Base-by-base conservation (phyloP, 2,113 vertebrate genomes). In the Myiagra hebetior region DNA sequence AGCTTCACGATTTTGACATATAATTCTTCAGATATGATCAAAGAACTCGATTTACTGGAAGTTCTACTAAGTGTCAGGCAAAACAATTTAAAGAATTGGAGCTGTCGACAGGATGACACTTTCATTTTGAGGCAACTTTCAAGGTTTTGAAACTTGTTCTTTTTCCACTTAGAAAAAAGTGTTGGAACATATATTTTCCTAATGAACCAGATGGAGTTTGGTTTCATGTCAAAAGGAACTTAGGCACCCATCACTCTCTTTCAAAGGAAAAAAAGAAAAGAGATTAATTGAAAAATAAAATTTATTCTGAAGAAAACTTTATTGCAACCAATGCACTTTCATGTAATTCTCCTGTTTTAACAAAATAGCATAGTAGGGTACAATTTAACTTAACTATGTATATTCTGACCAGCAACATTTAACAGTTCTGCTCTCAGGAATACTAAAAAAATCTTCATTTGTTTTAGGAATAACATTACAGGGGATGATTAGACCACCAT, bases 1-100 rank as follows among this genome's bases (percentile, higher is more conserved):
- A 85, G 30, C 42, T 79, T 94, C 70, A 79, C 2, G 3, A 70
- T 83, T 85, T 73, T 94, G 82, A 93, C 70, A 77, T 73, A 77
- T 46, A 91, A 67, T 96, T 87, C 85, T 76, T 85, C 78, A 90
- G 75, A 88, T 83, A 88, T 57, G 74, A 82, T 89, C 89, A 95
- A 94, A 89, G 77, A 76, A 95, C 59, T 96, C 53, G 26, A 83
- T 87, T 94, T 93, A 90, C 50, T 91, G 68, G 47, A 91, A 91
- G 50, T 57, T 85, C 72, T 88, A 67, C 67, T 88, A 93, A 90
- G 82, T 91, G 89, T 87, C 87, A 96, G 75, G 68, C 24, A 96
- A 94, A 94, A 90, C 35, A 82, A 88, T 87, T 79, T 96, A 93
- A 96, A 87, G 87, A 87, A 95, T 80, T 89, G 57, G 50, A 94